Evolutionary conservation across 2,797 vertebrate genomes (phyloP), one percentile per base, ranked within the genome.

Genomic region (Schizopygopsis pylzovi): DNA sequence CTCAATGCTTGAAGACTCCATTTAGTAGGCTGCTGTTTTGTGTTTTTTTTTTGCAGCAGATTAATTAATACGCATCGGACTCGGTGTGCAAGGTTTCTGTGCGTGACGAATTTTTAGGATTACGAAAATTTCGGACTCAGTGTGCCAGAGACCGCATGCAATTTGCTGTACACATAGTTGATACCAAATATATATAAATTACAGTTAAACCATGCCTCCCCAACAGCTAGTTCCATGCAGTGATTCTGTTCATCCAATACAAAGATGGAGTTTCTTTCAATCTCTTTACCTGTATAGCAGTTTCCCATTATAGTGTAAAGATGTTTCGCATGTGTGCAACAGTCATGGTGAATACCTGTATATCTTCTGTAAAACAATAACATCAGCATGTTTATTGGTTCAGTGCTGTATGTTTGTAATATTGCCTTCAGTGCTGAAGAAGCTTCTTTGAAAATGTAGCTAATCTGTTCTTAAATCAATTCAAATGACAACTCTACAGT

Each of bases 321-420:
- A 45, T 72, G 20, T 83, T 76, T 83, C 20, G 56, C 20, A 67
- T 84, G 72, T 67, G 45, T 84, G 33, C 45, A 54, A 9, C 67
- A 84, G 61, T 67, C 22, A 43, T 20, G 20, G 41, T 47, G 1
- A 72, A 65, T 39, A 22, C 25, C 2, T 76, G 28, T 83, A 47
- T 43, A n/a, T 59, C 6, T 67, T 28, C 33, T 54, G 72, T 84
- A 67, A 49, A 39, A 41, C 10, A 76, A 75, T 63, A 47, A 83
- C n/a, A 20, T 2, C 56, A 37, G 54, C 18, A 25, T 49, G 41
- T 15, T 10, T 11, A 47, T 37, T 63, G n/a, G 18, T 75, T 37
- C 20, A 39, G 52, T 59, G 22, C 15, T 70, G 39, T 47, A 20
- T 56, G 22, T 39, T 59, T 61, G 15, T 20, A 28, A 79, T 43